Conservation (phyloP, 2,888 invertebrate genomes). For the Ormyrus labotus region DNA sequence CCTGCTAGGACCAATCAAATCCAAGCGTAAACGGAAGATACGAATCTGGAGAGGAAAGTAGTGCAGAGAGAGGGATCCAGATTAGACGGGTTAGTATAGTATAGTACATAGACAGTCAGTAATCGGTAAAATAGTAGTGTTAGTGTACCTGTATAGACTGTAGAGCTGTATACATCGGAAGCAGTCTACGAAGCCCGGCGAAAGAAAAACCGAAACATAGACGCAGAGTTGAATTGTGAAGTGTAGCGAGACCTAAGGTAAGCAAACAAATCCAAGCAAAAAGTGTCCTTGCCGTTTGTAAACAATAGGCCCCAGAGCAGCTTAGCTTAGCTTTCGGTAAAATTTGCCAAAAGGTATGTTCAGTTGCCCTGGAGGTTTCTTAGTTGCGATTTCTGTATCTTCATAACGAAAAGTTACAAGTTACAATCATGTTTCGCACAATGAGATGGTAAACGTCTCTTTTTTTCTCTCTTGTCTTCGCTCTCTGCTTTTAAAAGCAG, state of each 20-base stretch:
- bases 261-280: conserved; percentile 22
- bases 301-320: conserved; percentile 26
- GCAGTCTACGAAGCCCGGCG: not conserved
- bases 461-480: not conserved
- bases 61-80: no score
- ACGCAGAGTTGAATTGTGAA: conserved; percentile 2
- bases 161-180: no score
- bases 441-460: conserved; percentile 48
- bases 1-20: no score
- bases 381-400: no score
- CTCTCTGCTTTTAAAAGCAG: not conserved
- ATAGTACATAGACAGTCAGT: no score
- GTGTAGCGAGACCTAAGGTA: conserved; percentile 33
- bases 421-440: conserved; percentile 48
- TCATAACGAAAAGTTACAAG: no score
- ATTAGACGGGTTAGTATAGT: no score
- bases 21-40: no score
- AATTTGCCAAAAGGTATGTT: conserved; percentile 1
- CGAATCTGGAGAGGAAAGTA: no score
- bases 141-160: no score
- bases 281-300: conserved; percentile 48
- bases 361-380: not conserved
- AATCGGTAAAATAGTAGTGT: no score
- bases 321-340: not conserved
- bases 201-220: conserved; percentile 10